phyloP scores from a whole-genome alignment of 2,888 invertebrate species.

The Aphodius sticticus region DNA sequence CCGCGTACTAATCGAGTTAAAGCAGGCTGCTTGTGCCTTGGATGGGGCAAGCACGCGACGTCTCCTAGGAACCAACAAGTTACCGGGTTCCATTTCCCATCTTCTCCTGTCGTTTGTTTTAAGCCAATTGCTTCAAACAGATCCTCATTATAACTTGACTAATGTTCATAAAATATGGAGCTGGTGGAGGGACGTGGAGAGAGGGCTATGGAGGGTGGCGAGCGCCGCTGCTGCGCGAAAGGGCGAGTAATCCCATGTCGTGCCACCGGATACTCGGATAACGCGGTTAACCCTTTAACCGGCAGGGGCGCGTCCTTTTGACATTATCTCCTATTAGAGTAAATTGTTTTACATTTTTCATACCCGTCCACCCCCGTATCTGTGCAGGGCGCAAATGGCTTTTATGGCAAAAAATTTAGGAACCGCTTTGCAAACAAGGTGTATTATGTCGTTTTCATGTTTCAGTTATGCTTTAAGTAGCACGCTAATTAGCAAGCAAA shows the following conservation, averaged over 20 bases:
- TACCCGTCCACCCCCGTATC: neutral
- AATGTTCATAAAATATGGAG: conserved; percentile 62
- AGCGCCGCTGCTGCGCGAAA: conserved; percentile 39
- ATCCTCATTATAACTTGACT: conserved; percentile 62
- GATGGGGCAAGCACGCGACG: conserved; percentile 33
- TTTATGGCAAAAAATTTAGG: neutral
- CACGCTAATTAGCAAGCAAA: too few species aligned
- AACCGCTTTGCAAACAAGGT: neutral
- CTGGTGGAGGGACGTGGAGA: conserved; percentile 48
- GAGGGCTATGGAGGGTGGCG: conserved; percentile 49
- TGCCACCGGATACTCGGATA: conserved; percentile 48
- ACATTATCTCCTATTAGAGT: conserved; percentile 38
- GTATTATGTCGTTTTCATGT: neutral
- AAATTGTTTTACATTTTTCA: conserved; percentile 38
- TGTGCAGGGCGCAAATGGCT: neutral
- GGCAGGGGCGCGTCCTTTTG: conserved; percentile 39
- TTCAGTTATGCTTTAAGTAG: neutral
- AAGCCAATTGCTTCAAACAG: conserved; percentile 60
- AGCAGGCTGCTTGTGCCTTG: conserved; percentile 49
- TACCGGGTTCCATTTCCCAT: conserved; percentile 53
- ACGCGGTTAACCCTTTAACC: conserved; percentile 56
- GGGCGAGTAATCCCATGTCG: conserved; percentile 42
- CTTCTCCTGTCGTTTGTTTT: conserved; percentile 50
- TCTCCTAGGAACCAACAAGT: conserved; percentile 54
- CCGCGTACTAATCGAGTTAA: conserved; percentile 58